phyloP scores from a whole-genome alignment of 2,797 vertebrate species.

The Smutsia gigantea region DNA sequence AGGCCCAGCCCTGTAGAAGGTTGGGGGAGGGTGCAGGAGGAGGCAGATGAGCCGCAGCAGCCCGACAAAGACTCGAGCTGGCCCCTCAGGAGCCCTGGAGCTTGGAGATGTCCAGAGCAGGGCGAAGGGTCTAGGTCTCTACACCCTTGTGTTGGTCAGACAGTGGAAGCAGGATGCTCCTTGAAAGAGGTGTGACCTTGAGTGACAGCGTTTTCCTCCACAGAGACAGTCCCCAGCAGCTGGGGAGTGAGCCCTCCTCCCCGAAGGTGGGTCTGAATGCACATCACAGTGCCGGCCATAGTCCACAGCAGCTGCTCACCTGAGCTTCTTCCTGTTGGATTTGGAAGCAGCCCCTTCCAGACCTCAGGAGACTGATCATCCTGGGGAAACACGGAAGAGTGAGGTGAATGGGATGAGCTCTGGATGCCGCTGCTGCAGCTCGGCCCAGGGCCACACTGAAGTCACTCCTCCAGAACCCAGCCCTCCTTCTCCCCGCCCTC shows the following conservation, averaged over 20 bases:
- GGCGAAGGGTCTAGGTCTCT: background rate
- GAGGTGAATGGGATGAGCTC: background rate
- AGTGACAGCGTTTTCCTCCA: background rate
- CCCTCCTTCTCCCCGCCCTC: background rate
- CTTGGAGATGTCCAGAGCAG: background rate
- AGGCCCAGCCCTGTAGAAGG: background rate
- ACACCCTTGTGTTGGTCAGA: too few relatives aligned
- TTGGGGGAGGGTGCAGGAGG: rapidly evolving
- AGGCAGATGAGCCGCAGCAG: background rate
- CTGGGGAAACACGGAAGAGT: background rate
- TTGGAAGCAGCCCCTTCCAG: background rate
- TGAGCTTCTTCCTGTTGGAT: background rate
- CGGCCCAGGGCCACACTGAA: background rate
- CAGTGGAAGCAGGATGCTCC: background rate
- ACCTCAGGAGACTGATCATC: background rate
- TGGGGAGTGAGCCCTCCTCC: background rate
- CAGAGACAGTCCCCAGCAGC: background rate
- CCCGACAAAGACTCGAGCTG: background rate
- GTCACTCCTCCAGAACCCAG: background rate
- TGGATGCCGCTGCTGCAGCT: background rate
- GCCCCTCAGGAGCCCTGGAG: background rate
- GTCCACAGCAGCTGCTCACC: background rate
- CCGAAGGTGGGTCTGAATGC: background rate
- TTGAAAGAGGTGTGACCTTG: background rate
- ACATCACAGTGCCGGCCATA: background rate